These are phyloP conservation scores for Ophion obscuratus DNA, from an alignment of 2,888 invertebrate species.

Conservation along the genomic window DNA sequence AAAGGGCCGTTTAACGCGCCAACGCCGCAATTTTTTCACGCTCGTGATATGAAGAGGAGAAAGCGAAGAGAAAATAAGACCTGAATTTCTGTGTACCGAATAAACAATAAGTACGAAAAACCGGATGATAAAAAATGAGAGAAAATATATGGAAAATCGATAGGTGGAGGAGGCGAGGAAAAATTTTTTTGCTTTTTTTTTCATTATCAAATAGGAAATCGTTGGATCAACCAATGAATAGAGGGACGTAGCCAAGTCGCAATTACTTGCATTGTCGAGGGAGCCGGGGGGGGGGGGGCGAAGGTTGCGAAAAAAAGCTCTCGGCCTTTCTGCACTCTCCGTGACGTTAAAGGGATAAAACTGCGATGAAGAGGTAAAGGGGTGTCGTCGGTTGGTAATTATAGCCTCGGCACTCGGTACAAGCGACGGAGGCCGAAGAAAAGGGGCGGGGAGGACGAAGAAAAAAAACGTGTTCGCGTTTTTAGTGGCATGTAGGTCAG, in stretches of 20 bases:
- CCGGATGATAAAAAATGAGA: too few relatives aligned
- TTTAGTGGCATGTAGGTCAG: constrained; percentile 74
- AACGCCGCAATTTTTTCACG: neutral
- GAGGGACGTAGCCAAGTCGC: constrained; percentile 9
- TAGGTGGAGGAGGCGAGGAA: too few relatives aligned
- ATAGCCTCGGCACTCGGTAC: constrained; percentile 42
- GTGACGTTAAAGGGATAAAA: neutral
- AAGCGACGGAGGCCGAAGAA: constrained; percentile 8
- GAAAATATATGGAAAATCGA: too few relatives aligned
- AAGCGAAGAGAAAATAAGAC: neutral
- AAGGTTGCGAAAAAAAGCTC: constrained; percentile 9
- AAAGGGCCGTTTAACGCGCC: constrained; percentile 11
- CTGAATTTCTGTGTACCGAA: too few relatives aligned
- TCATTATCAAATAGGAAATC: neutral
- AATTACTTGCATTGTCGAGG: constrained; percentile 30
- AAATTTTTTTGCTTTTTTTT: too few relatives aligned
- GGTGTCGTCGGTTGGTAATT: constrained; percentile 53
- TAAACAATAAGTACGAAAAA: too few relatives aligned
- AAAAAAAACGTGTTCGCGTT: constrained; percentile 60
- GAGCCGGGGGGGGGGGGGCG: neutral
- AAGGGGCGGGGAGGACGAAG: neutral
- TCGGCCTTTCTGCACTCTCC: neutral
- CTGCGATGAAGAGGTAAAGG: constrained; percentile 5
- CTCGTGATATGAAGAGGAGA: neutral
- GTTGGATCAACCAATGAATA: neutral